Base-by-base conservation (phyloP, 2,888 invertebrate species). In the Trachelus iudaicus region DNA sequence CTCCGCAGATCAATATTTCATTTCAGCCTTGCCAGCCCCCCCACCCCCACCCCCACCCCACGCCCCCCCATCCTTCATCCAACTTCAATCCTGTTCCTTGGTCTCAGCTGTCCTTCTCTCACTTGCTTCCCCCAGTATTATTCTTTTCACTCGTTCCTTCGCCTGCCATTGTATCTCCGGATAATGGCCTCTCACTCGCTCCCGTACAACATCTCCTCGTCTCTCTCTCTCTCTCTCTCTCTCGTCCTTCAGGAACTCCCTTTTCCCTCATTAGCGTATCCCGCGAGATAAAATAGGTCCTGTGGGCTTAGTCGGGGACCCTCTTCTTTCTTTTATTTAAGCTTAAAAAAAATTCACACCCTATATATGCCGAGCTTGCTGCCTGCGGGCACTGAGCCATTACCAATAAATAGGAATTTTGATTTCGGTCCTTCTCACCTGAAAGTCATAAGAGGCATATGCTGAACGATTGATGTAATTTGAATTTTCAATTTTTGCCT, bases 1-100 rank as follows among this genome's bases (percentile, higher is more conserved):
- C 85, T 84, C 87, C 84, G 82, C 86, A 87, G 90, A 91, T 91
- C 91, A 91, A 91, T 91, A 91, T 91, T 91, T 90, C 90, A 91
- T 91, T 91, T 90, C 87, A 89, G 83, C 85, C 88, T 86, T 87
- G 85, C 87, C 86, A 86, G 82, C 80, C 80, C 83, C 75, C 82
- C 79, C 82, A 79, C 81, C 78, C 79, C 81, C 68, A 77, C 79
- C 75, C 76, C 31, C 31, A 31, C 31, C 31, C 31, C 31, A 31
- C 31, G 31, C 31, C 81, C 77, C 80, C 79, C 78, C 78, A 75
- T 78, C 78, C 80, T 80, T 79, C 80, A 69, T 76, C 79, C 77
- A 73, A 79, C 78, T 80, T 75, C 69, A 77, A 78, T 71, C 77
- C 77, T 76, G 73, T 73, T 77, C 79, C 74, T 77, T 76, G 9